Base-by-base conservation (phyloP, 2,113 vertebrate genomes). In the Upupa epops region DNA sequence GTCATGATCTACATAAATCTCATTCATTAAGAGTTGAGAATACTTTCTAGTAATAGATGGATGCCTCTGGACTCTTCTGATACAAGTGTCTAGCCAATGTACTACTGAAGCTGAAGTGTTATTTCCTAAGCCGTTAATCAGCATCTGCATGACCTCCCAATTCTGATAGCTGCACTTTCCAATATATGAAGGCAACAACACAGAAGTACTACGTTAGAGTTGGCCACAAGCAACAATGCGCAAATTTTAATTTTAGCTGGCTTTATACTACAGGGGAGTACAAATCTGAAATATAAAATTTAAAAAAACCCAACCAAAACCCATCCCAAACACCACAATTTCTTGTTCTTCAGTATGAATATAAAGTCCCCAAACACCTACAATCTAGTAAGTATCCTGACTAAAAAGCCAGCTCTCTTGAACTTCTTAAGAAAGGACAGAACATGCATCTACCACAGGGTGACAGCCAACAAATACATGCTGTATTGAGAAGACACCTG, bases 381-480 rank as follows among this genome's bases (percentile, higher is more conserved):
- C 4, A 69, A 22, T 40, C 17, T 25, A 64, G 17, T 42, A 60
- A 79, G 16, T 19, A 45, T 42, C 7, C 4, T 60, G 11, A 58
- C 3, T 55, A 46, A 76, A 69, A 70, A 66, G 5, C 9, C 5
- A 73, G 9, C n/a, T 90, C 29, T 59, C 20, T 46, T 34, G 14
- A 93, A 76, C 37, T 68, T 69, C 6, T 1, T 36, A 61, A 45
- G 20, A 66, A n/a, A 73, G 77, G 18, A 49, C 6, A 61, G 31
- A 61, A 45, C 5, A 36, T 1, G 0, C 0, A 2, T 36, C 10
- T 61, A 40, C 15, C 40, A 56, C 21, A 58, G 46, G 2, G 32
- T 66, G 42, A 77, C 52, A 78, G 78, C 29, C 80, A 85, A 85
- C 7, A 31, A 17, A 73, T 5, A 16, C 16, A n/a, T 31, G 26